Evolutionary conservation across 2,888 invertebrate genomes (phyloP).

Genomic region (Folsomia candida): DNA sequence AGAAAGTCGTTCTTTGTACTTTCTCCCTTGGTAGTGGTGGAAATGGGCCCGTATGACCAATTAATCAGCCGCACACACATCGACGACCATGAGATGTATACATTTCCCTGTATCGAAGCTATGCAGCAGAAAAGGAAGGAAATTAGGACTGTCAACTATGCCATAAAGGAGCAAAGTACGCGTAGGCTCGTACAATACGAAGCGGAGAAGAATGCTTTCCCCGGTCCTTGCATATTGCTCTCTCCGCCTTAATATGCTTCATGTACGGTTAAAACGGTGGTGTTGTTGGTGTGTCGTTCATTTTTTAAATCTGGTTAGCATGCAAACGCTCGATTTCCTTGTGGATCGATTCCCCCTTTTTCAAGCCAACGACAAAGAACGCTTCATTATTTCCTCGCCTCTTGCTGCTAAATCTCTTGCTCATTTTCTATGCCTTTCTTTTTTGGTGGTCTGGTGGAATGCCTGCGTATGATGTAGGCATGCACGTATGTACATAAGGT

Average conservation of each 20-base stretch:
- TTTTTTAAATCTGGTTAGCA: background rate
- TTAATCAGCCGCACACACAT: background rate
- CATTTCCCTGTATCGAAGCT: no score
- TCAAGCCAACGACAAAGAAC: background rate
- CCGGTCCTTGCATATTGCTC: no score
- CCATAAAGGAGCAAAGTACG: background rate
- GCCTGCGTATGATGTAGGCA: background rate
- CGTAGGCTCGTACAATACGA: no score
- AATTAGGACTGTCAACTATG: background rate
- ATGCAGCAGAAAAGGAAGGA: no score
- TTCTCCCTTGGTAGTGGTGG: background rate
- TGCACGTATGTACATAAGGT: background rate
- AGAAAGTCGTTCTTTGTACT: background rate
- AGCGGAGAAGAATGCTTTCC: no score
- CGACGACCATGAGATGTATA: no score
- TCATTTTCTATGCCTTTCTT: no score
- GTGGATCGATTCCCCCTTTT: constrained; percentile 8
- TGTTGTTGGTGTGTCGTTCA: no score
- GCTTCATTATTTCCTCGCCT: no score
- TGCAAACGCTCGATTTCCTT: constrained; percentile 16
- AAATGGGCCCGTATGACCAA: background rate
- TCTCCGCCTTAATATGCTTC: no score
- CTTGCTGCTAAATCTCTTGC: no score
- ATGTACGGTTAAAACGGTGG: no score
- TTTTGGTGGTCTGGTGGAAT: background rate